Conservation (phyloP, 2,888 invertebrate genomes). For the Sepioteuthis lessoniana region DNA sequence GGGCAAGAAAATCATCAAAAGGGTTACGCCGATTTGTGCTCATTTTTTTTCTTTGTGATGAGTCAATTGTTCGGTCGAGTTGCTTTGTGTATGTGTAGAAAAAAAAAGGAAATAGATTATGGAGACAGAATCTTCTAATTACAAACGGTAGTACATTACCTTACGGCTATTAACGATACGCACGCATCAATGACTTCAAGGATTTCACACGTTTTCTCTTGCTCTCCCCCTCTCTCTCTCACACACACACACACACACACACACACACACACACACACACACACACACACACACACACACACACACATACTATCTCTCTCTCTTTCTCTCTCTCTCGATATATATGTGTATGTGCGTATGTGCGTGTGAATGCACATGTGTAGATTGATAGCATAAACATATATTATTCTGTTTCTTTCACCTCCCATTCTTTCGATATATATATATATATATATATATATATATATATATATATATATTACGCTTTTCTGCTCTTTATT, state of each 20-base stretch:
- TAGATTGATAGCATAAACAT: too few relatives aligned
- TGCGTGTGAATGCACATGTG: too few relatives aligned
- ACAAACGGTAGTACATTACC: neutral
- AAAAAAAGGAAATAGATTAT: neutral
- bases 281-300: too few relatives aligned
- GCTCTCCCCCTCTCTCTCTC: neutral
- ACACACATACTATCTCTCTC: too few relatives aligned
- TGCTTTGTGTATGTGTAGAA: neutral
- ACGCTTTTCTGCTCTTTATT: neutral
- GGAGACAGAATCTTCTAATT: conserved; percentile 16
- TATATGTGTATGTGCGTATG: too few relatives aligned
- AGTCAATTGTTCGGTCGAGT: neutral
- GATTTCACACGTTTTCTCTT: neutral
- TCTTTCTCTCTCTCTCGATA: too few relatives aligned
- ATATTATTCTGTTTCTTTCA: too few relatives aligned
- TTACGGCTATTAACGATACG: neutral
- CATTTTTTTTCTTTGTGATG: neutral
- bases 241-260: too few relatives aligned
- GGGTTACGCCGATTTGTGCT: neutral
- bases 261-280: too few relatives aligned
- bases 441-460: conserved; percentile 33
- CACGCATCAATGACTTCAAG: neutral
- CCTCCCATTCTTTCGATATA: too few relatives aligned
- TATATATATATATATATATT: conserved; percentile 4
- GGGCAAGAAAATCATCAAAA: neutral